Conservation (phyloP, 2,113 vertebrate genomes). For the Tetraodon nigroviridis region DNA sequence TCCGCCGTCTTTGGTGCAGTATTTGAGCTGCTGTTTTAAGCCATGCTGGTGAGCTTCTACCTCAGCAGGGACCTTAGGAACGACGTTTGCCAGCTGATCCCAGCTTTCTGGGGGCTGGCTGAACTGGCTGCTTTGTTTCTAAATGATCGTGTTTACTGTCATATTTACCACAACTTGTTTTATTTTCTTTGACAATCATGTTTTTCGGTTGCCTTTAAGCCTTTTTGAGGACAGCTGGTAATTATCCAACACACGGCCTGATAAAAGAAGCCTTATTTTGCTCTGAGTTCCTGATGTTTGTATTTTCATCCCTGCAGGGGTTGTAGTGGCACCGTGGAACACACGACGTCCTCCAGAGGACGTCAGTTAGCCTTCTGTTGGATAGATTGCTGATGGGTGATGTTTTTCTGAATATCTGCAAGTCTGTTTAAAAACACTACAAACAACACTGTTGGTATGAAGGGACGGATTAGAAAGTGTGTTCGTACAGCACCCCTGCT, state of each 20-base stretch:
- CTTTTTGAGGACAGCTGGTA: not conserved
- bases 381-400: too few species aligned
- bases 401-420: too few species aligned
- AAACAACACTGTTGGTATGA: too few species aligned
- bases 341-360: too few species aligned
- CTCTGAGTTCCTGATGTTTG: not conserved
- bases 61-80: conserved; percentile 24
- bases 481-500: too few species aligned
- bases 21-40: conserved; percentile 29
- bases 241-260: not conserved
- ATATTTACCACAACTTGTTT: conserved; percentile 3
- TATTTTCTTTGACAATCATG: conserved; percentile 13
- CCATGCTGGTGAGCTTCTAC: conserved; percentile 44
- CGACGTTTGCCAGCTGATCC: not conserved
- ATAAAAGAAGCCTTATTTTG: conserved; percentile 4
- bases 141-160: not conserved
- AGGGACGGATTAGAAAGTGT: too few species aligned
- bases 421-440: too few species aligned
- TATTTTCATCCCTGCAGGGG: not conserved
- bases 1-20: not conserved
- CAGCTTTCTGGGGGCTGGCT: not conserved
- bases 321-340: too few species aligned
- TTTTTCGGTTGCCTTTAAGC: not conserved
- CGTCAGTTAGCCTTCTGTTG: too few species aligned
- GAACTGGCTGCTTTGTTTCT: too few species aligned